phyloP scores from a whole-genome alignment of 1,140 invertebrate genomes.

The Cydia strobilella region DNA sequence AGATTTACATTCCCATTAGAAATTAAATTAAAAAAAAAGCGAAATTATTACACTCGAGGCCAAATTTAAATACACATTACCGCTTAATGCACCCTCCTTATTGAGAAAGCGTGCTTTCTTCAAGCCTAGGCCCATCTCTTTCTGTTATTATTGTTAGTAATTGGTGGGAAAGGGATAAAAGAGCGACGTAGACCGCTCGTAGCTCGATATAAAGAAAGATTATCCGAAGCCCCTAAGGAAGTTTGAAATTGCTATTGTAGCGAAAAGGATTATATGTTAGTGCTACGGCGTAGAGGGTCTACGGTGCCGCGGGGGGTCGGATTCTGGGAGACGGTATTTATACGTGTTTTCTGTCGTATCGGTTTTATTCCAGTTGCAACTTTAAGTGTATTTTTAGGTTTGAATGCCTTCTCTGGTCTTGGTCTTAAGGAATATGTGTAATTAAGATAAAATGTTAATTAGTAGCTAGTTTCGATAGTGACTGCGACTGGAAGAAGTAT shows the following conservation, averaged over 20 bases:
- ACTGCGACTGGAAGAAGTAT: not conserved
- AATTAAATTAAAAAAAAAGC: slow-evolving; percentile 81
- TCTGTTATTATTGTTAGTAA: slow-evolving; percentile 40
- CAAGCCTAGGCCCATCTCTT: slow-evolving; percentile 48
- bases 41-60: slow-evolving; percentile 78
- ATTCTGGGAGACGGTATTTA: slow-evolving; percentile 57
- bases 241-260: slow-evolving; percentile 82
- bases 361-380: slow-evolving; percentile 29
- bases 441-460: not conserved
- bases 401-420: not conserved
- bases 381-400: slow-evolving; percentile 6
- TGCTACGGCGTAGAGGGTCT: slow-evolving; percentile 77
- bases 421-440: not conserved
- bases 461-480: not conserved
- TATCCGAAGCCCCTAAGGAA: slow-evolving; percentile 82
- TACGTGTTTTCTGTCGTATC: slow-evolving; percentile 44
- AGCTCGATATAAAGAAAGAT: slow-evolving; percentile 81
- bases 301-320: slow-evolving; percentile 58
- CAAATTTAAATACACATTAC: slow-evolving; percentile 81
- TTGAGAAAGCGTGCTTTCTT: slow-evolving; percentile 76
- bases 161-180: slow-evolving; percentile 49
- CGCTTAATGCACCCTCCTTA: slow-evolving; percentile 73
- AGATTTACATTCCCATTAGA: slow-evolving; percentile 63
- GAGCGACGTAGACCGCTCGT: slow-evolving; percentile 54
- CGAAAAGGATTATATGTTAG: slow-evolving; percentile 82